Conservation (phyloP, 2,797 vertebrate genomes). For the Cuculus canorus region DNA sequence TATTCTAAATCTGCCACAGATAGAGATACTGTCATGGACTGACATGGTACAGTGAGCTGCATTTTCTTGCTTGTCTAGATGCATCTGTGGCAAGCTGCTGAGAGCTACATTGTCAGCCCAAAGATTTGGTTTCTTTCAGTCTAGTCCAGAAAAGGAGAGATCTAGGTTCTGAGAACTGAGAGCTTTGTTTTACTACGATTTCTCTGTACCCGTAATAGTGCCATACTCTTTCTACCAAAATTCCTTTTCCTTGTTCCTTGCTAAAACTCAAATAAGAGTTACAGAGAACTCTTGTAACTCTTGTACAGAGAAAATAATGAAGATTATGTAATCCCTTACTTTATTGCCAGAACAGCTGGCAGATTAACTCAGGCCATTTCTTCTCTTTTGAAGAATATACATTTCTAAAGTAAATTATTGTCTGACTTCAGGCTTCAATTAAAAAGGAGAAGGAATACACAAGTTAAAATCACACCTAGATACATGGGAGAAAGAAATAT, state of each 20-base stretch:
- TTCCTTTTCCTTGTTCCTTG: not conserved
- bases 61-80: not conserved
- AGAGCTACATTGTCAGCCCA: rapidly evolving
- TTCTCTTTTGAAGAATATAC: not conserved
- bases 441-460: not conserved
- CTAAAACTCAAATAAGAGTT: not conserved
- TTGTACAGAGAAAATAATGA: not conserved
- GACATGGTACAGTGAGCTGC: not conserved
- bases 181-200: not conserved
- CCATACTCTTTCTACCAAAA: not conserved
- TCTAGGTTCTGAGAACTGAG: not conserved
- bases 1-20: not conserved
- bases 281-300: too few species aligned
- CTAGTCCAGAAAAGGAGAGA: not conserved
- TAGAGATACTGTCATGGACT: not conserved
- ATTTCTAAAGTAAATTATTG: not conserved
- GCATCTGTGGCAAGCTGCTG: not conserved
- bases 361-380: not conserved
- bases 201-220: not conserved
- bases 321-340: not conserved
- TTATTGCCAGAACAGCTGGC: not conserved
- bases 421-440: rapidly evolving
- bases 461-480: not conserved
- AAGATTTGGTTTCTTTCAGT: not conserved
- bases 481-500: not conserved